Evolutionary conservation across 1,140 invertebrate genomes (phyloP), one percentile per base, ranked within the genome.

Genomic region (Drosophila saltans): DNA sequence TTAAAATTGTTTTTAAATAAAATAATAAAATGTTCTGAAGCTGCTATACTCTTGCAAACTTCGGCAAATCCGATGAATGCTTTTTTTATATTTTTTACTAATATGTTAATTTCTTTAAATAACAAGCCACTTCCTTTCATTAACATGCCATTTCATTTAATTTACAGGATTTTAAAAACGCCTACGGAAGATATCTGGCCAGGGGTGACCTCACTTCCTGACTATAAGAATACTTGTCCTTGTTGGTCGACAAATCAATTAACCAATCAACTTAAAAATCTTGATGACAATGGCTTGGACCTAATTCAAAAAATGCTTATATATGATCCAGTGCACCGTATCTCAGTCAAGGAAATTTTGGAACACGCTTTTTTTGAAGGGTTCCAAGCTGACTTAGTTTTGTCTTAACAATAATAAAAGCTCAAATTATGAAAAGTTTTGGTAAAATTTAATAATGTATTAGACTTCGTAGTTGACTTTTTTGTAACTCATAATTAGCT

Each of bases 101-200:
- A 16, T 16, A 16, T 16, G 16, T 16, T 16, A 16, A 16, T 16
- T 16, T 16, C 16, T 16, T 16, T 16, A 16, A 16, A 16, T 16
- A 16, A 16, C 16, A 16, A 16, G 16, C 16, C 16, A 16, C 16
- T 16, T 16, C 16, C 16, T 16, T 16, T 16, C 16, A 16, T 16
- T 16, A 16, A 16, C 16, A 16, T 16, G 16, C 16, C 16, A 16
- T 16, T 16, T 16, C 0, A 16, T 16, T 16, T 16, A 16, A 16
- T 16, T 16, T 36, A 9, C 75, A 96, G 96, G 86, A 95, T 96
- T 81, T 88, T 96, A 2, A 94, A 94, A 78, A 97, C 96, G 2
- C 98, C 98, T 4, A 97, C 96, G 1, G 98, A 98, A 86, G 96
- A 97, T 36, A 95, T 96, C 62, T 98, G 98, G 97, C 97, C 97